Evolutionary conservation across 2,888 invertebrate genomes (phyloP).

Genomic region (Tinea trinotella): DNA sequence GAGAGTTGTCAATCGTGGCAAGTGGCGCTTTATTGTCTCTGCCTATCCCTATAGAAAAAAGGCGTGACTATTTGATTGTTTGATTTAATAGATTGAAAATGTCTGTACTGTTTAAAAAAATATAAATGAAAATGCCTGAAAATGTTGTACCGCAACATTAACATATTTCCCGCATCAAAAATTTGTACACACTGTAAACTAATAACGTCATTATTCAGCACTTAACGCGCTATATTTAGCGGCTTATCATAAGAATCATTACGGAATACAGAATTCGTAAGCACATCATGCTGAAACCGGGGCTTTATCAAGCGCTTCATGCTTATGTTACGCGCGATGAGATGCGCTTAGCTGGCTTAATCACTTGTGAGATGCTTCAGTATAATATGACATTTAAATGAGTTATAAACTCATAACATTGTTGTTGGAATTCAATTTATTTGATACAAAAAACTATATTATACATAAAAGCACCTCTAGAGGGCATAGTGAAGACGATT

Average conservation of each 20-base stretch:
- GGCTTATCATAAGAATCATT: conserved; percentile 16
- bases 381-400: conserved; percentile 13
- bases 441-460: not conserved
- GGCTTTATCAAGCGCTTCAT: conserved; percentile 17
- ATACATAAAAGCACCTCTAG: too few species aligned
- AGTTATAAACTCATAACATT: conserved; percentile 9
- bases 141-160: too few species aligned
- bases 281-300: conserved; percentile 18
- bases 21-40: too few species aligned
- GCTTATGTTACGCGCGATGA: conserved; percentile 17
- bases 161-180: not conserved
- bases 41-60: too few species aligned
- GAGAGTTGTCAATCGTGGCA: too few species aligned
- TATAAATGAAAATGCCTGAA: too few species aligned
- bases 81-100: too few species aligned
- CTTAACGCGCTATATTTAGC: conserved; percentile 11
- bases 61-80: too few species aligned
- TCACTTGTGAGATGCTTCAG: conserved; percentile 11
- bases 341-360: conserved; percentile 15
- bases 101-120: too few species aligned
- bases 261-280: conserved; percentile 18
- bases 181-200: conserved; percentile 4
- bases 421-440: not conserved
- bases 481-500: too few species aligned
- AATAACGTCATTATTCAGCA: conserved; percentile 14